Conservation (phyloP, 2,888 invertebrate genomes). For the Sialis lutaria region DNA sequence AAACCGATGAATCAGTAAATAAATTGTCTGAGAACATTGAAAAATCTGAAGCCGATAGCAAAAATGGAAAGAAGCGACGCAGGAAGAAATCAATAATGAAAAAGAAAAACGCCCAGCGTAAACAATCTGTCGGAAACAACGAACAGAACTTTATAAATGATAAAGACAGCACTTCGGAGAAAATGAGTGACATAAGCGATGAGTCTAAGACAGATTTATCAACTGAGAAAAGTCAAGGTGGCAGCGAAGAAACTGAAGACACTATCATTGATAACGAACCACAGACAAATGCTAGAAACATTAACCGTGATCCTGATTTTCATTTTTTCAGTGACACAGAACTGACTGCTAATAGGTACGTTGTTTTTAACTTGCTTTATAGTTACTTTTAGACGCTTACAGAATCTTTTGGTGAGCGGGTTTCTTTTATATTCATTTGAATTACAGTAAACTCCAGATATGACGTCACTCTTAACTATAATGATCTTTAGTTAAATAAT, state of each 20-base stretch:
- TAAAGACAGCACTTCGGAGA: constrained; percentile 17
- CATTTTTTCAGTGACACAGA: constrained; percentile 92
- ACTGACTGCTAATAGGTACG: constrained; percentile 46
- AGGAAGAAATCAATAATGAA: constrained; percentile 64
- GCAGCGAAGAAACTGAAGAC: constrained; percentile 23
- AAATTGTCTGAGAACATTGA: constrained; percentile 7
- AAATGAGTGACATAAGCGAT: neutral
- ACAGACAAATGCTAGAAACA: constrained; percentile 13
- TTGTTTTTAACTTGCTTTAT: constrained; percentile 10
- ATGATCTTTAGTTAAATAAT: too few relatives aligned
- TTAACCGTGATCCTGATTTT: constrained; percentile 43
- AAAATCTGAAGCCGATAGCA: constrained; percentile 26
- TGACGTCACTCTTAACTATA: too few relatives aligned
- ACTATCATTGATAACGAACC: constrained; percentile 3
- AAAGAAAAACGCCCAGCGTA: constrained; percentile 59
- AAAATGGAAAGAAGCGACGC: constrained; percentile 54
- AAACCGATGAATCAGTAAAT: constrained; percentile 15
- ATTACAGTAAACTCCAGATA: too few relatives aligned
- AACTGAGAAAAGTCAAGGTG: constrained; percentile 24
- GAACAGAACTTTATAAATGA: constrained; percentile 24
- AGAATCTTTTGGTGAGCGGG: too few relatives aligned
- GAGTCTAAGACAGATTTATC: constrained; percentile 17
- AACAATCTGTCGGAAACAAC: constrained; percentile 38
- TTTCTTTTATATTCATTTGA: too few relatives aligned
- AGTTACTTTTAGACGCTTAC: too few relatives aligned